Percentiles rank a stretch among this genome's conserved stretches.
phyloP scores from a whole-genome alignment of 1,140 invertebrate genomes.

The Drosophila varians region DNA sequence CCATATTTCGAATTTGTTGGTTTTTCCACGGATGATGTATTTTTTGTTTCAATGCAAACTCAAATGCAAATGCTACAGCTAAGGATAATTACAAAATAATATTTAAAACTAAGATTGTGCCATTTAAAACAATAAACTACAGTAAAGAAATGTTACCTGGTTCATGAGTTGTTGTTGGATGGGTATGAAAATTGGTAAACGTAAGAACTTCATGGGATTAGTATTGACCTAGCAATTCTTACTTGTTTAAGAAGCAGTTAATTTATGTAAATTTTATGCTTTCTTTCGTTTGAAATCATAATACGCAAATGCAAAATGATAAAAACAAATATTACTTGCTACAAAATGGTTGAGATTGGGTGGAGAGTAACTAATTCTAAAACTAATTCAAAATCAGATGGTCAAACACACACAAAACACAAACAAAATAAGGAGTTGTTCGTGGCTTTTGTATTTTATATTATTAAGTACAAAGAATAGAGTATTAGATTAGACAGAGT shows the following conservation, averaged over 20 bases:
- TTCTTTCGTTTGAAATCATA: conserved; percentile 8
- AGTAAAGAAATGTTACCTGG: conserved; percentile 41
- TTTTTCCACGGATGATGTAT: conserved; percentile 36
- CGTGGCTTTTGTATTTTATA: conserved; percentile 27
- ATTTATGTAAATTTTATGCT: conserved; percentile 1
- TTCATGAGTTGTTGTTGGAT: conserved; percentile 22
- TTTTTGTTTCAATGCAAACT: conserved; percentile 56
- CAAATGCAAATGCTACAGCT: conserved; percentile 75
- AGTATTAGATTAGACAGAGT: conserved; percentile 6
- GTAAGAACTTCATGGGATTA: conserved; percentile 4
- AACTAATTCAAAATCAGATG: conserved; percentile 36
- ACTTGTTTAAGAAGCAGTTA: conserved; percentile 13
- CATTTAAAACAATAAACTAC: conserved; percentile 44
- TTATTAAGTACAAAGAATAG: conserved; percentile 61
- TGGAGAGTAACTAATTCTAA: conserved; percentile 11
- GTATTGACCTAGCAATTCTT: conserved; percentile 18
- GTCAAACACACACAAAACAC: conserved; percentile 41
- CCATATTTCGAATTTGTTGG: not conserved
- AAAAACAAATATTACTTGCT: conserved; percentile 26
- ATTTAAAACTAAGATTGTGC: conserved; percentile 47
- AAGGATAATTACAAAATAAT: conserved; percentile 67
- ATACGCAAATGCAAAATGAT: conserved; percentile 28
- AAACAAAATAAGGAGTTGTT: conserved; percentile 9
- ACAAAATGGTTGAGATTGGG: conserved; percentile 40
- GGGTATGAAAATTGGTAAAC: conserved; percentile 26